These are phyloP conservation scores for Tetramorium bicarinatum DNA, from an alignment of 2,888 invertebrate species.

Conservation along the genomic window DNA sequence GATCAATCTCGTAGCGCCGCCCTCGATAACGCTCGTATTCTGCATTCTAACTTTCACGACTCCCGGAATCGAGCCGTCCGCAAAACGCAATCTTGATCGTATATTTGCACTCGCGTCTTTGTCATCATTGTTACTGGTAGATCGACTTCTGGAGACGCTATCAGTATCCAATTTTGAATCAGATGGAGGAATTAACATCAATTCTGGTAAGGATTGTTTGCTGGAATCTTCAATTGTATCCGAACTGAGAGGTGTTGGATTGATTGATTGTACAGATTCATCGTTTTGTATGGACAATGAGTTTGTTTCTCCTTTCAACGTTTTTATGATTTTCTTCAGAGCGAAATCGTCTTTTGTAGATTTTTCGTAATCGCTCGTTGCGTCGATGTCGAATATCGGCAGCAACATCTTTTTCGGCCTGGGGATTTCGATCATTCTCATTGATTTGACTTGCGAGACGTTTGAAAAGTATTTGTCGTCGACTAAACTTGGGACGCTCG, in stretches of 20 bases:
- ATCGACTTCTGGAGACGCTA: background rate
- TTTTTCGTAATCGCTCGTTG: constrained; percentile 13
- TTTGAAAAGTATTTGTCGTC: constrained; percentile 4
- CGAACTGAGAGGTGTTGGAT: background rate
- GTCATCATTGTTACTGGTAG: background rate
- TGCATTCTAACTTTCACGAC: constrained; percentile 85
- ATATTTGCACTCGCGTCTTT: background rate
- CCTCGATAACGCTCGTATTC: constrained; percentile 80
- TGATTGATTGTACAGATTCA: background rate
- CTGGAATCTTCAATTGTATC: background rate
- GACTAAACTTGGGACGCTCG: background rate
- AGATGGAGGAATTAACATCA: background rate
- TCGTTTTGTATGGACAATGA: background rate
- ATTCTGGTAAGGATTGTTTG: background rate
- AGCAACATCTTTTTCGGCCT: constrained; percentile 45
- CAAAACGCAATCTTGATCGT: constrained; percentile 64
- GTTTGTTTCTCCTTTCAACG: constrained; percentile 10
- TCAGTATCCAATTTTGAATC: constrained; percentile 13
- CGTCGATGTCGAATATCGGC: constrained; percentile 20
- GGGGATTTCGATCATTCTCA: constrained; percentile 55
- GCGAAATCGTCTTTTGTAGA: constrained; percentile 13
- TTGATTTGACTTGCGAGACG: constrained; percentile 22
- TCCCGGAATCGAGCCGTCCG: constrained; percentile 64
- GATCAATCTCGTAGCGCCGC: constrained; percentile 87
- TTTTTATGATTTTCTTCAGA: constrained; percentile 35